A percentile compares a stretch with the other conserved stretches of the same genome.
Evolutionary conservation across 2,797 vertebrate species (phyloP).

Genomic region (Acanthurus leucopareius): DNA sequence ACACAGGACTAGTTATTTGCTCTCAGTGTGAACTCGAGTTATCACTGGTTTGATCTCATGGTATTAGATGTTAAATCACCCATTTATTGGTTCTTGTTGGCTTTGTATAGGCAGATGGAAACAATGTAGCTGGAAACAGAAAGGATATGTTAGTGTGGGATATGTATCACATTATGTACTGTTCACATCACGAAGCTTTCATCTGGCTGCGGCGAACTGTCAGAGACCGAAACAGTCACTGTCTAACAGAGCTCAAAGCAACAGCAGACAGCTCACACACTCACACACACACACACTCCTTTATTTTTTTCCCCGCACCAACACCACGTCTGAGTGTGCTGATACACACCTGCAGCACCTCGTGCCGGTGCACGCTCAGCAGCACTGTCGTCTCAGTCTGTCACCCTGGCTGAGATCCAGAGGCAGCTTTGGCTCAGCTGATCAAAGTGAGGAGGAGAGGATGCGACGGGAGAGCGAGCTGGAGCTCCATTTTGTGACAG

Average conservation of each 20-base stretch:
- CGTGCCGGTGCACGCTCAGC: slow-evolving; percentile 41
- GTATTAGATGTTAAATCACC: neutral
- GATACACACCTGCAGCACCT: slow-evolving; percentile 31
- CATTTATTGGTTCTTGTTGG: neutral
- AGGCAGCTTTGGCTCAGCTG: slow-evolving; percentile 25
- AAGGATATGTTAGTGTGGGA: neutral
- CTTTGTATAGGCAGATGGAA: neutral
- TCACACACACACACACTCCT: neutral
- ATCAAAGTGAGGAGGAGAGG: neutral
- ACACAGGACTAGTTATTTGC: neutral
- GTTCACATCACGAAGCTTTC: neutral
- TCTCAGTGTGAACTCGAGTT: neutral
- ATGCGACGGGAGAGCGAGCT: neutral
- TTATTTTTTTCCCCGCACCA: slow-evolving; percentile 3
- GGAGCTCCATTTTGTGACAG: neutral
- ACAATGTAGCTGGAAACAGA: neutral
- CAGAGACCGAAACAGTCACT: neutral
- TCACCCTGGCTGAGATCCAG: slow-evolving; percentile 62
- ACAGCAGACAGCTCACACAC: neutral
- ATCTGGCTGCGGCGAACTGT: neutral
- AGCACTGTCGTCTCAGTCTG: slow-evolving; percentile 16
- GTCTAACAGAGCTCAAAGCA: slow-evolving; percentile 2
- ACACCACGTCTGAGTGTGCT: neutral
- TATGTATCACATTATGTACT: neutral
- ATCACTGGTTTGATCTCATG: neutral